Percentiles rank a stretch among this genome's conserved stretches.
phyloP scores from a whole-genome alignment of 2,797 vertebrate species.

The Morus bassanus region DNA sequence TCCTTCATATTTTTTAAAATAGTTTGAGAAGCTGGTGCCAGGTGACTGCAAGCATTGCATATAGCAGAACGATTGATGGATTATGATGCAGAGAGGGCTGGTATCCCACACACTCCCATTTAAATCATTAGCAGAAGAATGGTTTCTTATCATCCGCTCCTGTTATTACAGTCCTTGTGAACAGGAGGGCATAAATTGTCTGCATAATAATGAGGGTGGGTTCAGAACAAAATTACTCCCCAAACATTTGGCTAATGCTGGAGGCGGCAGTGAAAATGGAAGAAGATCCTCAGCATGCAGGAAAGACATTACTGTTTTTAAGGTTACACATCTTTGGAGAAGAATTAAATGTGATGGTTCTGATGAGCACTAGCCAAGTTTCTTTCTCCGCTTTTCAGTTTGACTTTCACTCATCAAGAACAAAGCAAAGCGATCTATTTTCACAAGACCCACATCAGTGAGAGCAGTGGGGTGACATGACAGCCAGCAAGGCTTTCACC shows the following conservation, averaged over 20 bases:
- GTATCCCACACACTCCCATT: not conserved
- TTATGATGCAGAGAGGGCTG: not conserved
- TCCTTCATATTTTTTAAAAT: not conserved
- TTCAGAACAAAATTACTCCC: not conserved
- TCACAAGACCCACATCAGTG: fast-evolving
- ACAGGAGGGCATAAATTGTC: not conserved
- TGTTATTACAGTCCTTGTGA: not conserved
- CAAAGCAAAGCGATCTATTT: not conserved
- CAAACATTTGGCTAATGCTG: not conserved
- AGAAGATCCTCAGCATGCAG: not conserved
- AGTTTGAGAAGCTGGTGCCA: not conserved
- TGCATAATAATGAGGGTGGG: not conserved
- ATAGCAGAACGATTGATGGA: not conserved
- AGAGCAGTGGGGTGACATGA: not conserved
- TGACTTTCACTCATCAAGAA: too few relatives aligned
- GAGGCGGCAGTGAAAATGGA: not conserved
- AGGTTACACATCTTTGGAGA: not conserved
- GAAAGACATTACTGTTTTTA: not conserved
- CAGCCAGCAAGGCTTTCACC: fast-evolving
- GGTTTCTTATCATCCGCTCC: not conserved
- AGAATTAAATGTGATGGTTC: not conserved
- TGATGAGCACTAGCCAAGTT: not conserved
- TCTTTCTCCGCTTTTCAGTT: not conserved
- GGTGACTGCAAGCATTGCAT: not conserved
- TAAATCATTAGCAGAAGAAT: not conserved